Conservation (phyloP, 2,888 invertebrate genomes). For the Tetrapedia diversipes region DNA sequence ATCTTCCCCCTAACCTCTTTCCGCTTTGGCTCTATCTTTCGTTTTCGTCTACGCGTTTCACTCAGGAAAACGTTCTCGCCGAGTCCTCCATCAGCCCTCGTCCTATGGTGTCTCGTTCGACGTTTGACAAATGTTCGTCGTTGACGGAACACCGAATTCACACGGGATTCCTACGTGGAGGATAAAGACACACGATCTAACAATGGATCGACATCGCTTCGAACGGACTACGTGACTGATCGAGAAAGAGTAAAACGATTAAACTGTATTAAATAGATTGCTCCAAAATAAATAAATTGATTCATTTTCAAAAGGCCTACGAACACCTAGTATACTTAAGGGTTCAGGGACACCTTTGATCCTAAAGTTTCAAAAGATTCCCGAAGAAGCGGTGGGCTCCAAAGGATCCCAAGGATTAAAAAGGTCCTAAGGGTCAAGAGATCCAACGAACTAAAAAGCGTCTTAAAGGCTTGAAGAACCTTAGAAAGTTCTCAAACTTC, state of each 20-base stretch:
- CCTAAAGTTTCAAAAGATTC: too few species aligned
- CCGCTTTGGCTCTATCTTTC: not conserved
- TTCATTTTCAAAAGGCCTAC: too few species aligned
- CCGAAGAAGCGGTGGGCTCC: too few species aligned
- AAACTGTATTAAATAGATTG: too few species aligned
- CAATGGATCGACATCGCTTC: slow-evolving; percentile 25
- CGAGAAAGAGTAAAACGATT: not conserved
- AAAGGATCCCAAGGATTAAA: too few species aligned
- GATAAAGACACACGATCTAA: slow-evolving; percentile 1
- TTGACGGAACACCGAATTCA: slow-evolving; percentile 38
- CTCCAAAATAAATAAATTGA: too few species aligned
- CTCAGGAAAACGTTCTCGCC: slow-evolving; percentile 24
- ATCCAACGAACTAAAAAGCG: too few species aligned
- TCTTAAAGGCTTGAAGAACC: too few species aligned
- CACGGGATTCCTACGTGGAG: not conserved
- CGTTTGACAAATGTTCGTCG: slow-evolving; percentile 57
- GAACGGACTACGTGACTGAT: not conserved
- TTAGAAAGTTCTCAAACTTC: too few species aligned
- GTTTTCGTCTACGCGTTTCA: not conserved
- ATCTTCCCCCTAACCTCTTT: not conserved
- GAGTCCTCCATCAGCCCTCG: slow-evolving; percentile 8
- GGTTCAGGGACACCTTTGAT: too few species aligned
- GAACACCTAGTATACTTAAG: too few species aligned
- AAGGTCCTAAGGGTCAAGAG: too few species aligned
- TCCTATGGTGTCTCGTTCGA: slow-evolving; percentile 31